A percentile compares a stretch with the other conserved stretches of the same genome.
Evolutionary conservation across 2,797 vertebrate species (phyloP).

Genomic region (Ara ararauna): DNA sequence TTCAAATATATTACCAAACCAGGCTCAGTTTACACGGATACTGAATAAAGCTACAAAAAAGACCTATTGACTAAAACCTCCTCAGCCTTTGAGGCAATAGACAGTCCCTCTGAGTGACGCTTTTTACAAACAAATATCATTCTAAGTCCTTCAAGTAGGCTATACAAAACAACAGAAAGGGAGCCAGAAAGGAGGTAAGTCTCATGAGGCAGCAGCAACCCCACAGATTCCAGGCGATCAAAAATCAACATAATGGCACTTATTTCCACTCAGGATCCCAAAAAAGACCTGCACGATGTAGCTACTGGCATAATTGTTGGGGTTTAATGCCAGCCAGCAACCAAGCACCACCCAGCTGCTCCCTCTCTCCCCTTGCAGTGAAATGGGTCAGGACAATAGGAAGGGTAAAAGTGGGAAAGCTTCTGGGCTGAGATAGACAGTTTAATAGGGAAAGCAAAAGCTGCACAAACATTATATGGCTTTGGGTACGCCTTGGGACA

Average conservation of each 20-base stretch:
- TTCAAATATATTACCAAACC: neutral
- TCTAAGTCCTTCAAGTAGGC: neutral
- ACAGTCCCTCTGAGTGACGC: neutral
- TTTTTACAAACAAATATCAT: neutral
- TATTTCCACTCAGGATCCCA: neutral
- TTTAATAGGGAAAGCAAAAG: neutral
- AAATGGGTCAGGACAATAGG: rapidly evolving
- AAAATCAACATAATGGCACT: neutral
- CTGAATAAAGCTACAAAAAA: neutral
- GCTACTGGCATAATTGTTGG: neutral
- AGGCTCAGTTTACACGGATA: neutral
- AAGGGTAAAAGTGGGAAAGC: neutral
- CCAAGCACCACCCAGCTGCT: rapidly evolving
- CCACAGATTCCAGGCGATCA: neutral
- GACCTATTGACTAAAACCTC: neutral
- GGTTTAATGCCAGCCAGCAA: neutral
- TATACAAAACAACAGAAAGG: neutral
- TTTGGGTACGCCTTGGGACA: neutral
- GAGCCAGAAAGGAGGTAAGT: neutral
- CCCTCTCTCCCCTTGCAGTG: rapidly evolving
- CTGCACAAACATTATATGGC: rapidly evolving
- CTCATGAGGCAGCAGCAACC: neutral
- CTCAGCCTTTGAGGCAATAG: neutral
- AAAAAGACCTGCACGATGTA: neutral
- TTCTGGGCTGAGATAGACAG: neutral